These are phyloP conservation scores for Tetragonula clypearis DNA, from an alignment of 1,140 invertebrate species.

Conservation along the genomic window DNA sequence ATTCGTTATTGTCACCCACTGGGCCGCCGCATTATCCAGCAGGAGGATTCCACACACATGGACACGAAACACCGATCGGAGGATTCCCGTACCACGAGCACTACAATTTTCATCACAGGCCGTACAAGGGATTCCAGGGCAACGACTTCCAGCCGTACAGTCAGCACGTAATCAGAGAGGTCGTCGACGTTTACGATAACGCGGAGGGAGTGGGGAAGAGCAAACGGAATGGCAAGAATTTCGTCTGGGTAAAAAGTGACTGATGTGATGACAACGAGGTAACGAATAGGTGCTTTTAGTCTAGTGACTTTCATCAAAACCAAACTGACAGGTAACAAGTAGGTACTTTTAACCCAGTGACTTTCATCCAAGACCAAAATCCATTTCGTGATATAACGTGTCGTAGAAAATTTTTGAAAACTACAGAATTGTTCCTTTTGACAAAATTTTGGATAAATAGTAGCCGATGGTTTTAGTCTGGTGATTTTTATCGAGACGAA, in stretches of 20 bases:
- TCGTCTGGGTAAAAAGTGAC: conserved; percentile 70
- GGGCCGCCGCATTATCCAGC: conserved; percentile 34
- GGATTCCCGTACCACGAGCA: conserved; percentile 61
- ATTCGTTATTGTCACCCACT: conserved; percentile 62
- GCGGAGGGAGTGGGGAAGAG: conserved; percentile 41
- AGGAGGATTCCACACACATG: conserved; percentile 37
- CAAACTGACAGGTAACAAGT: too few relatives aligned
- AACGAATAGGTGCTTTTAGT: too few relatives aligned
- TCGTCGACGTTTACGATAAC: conserved; percentile 77
- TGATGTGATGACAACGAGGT: neutral
- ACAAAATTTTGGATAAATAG: too few relatives aligned
- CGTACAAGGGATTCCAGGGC: conserved; percentile 33
- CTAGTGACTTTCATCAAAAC: too few relatives aligned
- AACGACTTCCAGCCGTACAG: conserved; percentile 65
- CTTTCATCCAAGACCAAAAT: too few relatives aligned
- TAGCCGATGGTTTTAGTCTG: too few relatives aligned
- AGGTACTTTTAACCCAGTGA: too few relatives aligned
- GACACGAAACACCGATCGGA: conserved; percentile 39
- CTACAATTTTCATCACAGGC: conserved; percentile 53
- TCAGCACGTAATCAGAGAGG: conserved; percentile 77
- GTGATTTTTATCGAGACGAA: too few relatives aligned
- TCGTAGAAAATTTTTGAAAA: too few relatives aligned
- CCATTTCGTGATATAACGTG: too few relatives aligned
- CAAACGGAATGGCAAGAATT: conserved; percentile 71
- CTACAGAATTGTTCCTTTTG: too few relatives aligned